Evolutionary conservation across 2,888 invertebrate species (phyloP).

Genomic region (Agrotis ipsilon): DNA sequence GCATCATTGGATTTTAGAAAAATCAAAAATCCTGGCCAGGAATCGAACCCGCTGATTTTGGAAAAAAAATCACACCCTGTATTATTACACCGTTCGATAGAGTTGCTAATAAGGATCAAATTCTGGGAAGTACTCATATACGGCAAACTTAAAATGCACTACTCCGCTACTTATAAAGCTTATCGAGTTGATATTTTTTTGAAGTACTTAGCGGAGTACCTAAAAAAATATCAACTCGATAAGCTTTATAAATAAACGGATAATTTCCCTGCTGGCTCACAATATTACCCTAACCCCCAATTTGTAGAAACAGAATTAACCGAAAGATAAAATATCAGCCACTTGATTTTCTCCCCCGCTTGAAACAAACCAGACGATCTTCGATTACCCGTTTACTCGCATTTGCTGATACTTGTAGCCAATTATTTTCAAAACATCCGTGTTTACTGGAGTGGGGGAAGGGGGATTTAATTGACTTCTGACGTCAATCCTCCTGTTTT

Average conservation of each 20-base stretch:
- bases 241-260: background rate
- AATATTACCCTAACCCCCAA: background rate
- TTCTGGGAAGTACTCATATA: too few species aligned
- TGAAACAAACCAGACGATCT: conserved; percentile 21
- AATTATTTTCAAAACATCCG: conserved; percentile 50
- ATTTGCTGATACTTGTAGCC: conserved; percentile 31
- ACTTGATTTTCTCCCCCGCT: conserved; percentile 24
- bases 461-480: conserved; percentile 54
- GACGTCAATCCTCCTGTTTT: conserved; percentile 42
- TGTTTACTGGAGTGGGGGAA: conserved; percentile 9
- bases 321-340: conserved; percentile 10
- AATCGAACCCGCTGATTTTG: too few species aligned
- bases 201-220: too few species aligned
- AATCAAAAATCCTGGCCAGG: too few species aligned
- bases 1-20: too few species aligned
- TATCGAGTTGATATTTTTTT: too few species aligned
- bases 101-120: too few species aligned
- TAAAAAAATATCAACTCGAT: background rate
- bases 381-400: conserved; percentile 35
- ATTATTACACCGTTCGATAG: too few species aligned
- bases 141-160: background rate
- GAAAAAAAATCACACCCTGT: too few species aligned
- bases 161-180: background rate
- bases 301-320: conserved; percentile 3
- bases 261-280: background rate